phyloP scores from a whole-genome alignment of 2,113 vertebrate genomes.

The Chlorodrepanis virens region DNA sequence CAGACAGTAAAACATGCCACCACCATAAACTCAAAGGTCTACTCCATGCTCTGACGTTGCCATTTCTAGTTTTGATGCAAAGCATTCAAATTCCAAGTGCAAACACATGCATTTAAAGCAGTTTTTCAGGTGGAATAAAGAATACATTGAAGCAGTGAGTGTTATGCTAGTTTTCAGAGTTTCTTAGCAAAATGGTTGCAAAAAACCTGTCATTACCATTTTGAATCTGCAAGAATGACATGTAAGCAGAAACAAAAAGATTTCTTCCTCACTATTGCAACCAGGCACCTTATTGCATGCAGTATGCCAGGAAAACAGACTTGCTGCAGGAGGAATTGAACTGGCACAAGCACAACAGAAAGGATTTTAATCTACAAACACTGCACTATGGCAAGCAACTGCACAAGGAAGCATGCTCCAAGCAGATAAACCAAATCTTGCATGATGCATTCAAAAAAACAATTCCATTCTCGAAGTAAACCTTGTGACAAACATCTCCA shows the following conservation, averaged over 20 bases:
- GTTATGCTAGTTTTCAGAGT: not conserved
- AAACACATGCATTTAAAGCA: not conserved
- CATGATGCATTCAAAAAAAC: not conserved
- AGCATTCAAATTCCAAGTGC: not conserved
- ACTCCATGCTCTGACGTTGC: not conserved
- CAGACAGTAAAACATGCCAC: not conserved
- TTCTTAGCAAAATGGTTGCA: not conserved
- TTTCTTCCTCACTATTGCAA: not conserved
- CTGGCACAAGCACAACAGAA: not conserved
- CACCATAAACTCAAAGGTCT: not conserved
- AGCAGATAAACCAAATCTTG: not conserved
- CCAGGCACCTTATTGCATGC: not conserved
- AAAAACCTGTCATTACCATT: not conserved
- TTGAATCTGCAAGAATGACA: not conserved
- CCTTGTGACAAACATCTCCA: not conserved
- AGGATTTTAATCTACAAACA: not conserved
- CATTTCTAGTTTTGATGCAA: not conserved
- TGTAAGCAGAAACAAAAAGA: not conserved
- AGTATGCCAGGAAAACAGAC: not conserved
- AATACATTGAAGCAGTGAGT: not conserved
- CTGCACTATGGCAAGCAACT: not conserved
- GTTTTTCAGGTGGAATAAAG: not conserved
- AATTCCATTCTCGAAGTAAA: not conserved
- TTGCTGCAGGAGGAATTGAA: not conserved
- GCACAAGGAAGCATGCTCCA: not conserved